These are phyloP conservation scores for Dicrurus megarhynchus DNA, from an alignment of 2,113 vertebrate genomes.

Conservation along the genomic window DNA sequence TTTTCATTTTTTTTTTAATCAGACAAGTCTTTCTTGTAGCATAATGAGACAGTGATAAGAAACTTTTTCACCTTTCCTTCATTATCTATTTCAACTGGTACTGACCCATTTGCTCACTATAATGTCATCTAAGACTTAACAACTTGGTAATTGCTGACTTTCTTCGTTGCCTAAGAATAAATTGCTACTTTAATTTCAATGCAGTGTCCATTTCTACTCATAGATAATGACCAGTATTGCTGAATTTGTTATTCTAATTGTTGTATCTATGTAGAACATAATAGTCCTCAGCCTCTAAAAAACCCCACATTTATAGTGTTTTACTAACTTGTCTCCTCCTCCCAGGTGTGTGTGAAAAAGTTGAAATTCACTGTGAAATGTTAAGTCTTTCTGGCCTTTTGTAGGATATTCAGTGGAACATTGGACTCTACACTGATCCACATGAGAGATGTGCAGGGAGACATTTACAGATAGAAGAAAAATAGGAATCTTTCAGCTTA, in stretches of 20 bases:
- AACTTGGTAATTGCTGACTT: neutral
- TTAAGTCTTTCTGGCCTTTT: neutral
- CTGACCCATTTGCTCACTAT: neutral
- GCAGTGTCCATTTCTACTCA: neutral
- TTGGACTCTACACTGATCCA: neutral
- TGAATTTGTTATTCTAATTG: neutral
- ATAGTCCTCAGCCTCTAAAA: neutral
- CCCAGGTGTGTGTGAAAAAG: neutral
- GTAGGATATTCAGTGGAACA: neutral
- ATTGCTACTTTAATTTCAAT: conserved; percentile 7
- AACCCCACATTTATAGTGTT: neutral
- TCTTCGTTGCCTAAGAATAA: neutral
- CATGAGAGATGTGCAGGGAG: neutral
- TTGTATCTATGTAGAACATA: neutral
- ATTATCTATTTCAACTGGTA: neutral
- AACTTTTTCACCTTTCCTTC: neutral
- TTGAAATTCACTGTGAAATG: neutral
- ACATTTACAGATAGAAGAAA: neutral
- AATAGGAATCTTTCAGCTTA: neutral
- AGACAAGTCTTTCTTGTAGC: neutral
- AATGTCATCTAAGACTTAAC: neutral
- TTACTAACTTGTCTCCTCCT: neutral
- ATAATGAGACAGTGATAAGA: neutral
- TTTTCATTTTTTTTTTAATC: neutral
- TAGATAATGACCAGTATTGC: neutral